These are phyloP conservation scores for Neoniphon sammara DNA, from an alignment of 2,797 vertebrate genomes.

Conservation along the genomic window DNA sequence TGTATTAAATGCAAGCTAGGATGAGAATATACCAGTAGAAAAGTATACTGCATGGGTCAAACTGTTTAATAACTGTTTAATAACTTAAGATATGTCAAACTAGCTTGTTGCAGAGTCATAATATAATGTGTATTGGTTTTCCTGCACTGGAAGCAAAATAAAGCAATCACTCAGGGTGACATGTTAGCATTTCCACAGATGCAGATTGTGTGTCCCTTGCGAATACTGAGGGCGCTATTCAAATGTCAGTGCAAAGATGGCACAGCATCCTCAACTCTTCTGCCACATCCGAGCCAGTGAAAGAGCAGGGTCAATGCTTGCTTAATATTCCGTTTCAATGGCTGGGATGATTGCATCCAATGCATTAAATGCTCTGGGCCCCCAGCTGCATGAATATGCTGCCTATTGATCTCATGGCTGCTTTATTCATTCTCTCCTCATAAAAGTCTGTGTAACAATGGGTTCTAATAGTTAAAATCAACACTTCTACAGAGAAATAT, in stretches of 20 bases:
- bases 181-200: constrained; percentile 41
- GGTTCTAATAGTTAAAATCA: too few species aligned
- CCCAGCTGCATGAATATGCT: not conserved
- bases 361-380: constrained; percentile 3
- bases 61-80: not conserved
- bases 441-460: too few species aligned
- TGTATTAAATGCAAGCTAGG: not conserved
- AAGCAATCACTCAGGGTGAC: constrained; percentile 35
- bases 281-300: not conserved
- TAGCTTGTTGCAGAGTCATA: not conserved
- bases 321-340: constrained; percentile 6
- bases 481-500: too few species aligned
- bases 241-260: constrained; percentile 41
- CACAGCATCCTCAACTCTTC: constrained; percentile 19
- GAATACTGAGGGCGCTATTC: constrained; percentile 33
- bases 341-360: constrained; percentile 1
- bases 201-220: constrained; percentile 28
- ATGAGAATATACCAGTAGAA: too few species aligned
- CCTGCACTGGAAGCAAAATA: constrained; percentile 10
- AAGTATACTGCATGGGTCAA: too few species aligned
- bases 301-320: constrained; percentile 13
- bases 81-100: not conserved
- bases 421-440: constrained; percentile 5
- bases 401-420: not conserved
- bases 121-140: not conserved